Evolutionary conservation across 2,888 invertebrate genomes (phyloP), one percentile per base, ranked within the genome.

Genomic region (Hirtodrosophila trivittata): DNA sequence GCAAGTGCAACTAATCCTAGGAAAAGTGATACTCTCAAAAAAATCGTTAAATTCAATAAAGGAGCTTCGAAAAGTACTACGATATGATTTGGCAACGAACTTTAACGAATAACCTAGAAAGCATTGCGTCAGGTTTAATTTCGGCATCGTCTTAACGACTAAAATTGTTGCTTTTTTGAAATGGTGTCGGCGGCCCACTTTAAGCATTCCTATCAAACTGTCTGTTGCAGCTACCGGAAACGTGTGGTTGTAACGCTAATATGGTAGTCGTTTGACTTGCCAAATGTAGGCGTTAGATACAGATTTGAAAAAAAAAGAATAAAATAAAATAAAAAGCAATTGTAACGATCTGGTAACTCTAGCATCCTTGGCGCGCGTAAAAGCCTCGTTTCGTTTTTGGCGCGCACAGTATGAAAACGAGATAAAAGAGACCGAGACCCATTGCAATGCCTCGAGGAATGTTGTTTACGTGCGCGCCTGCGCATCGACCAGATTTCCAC

Each of bases 391-490:
- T 69, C 35, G 28, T 62, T 82, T 82, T 81, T 82, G 82, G 82
- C 80, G 83, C 76, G 81, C 65, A 59, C 54, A 37, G 50, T 45
- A 33, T 38, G 37, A 21, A 37, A 30, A 14, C 10, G 13, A 42
- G 43, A 59, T 52, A 55, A 64, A 67, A 75, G 59, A 74, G 38
- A 41, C 43, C 71, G 58, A 51, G 52, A 60, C 58, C 51, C 52
- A 67, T 50, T 54, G 57, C 74, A 77, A 77, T 82, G 65, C 68
- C 60, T 57, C 51, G 16, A 75, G 82, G 82, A 83, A 83, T 83
- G 82, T 83, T 84, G 82, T 83, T 83, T 84, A 83, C 84, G 81
- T 83, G 82, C 78, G 70, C 82, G 82, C 82, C 70, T 83, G 82
- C 82, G 82, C 84, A 77, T 78, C 68, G 57, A 65, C 32, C 66